Evolutionary conservation across 2,113 vertebrate species (phyloP).

Genomic region (Vanacampus margaritifer): DNA sequence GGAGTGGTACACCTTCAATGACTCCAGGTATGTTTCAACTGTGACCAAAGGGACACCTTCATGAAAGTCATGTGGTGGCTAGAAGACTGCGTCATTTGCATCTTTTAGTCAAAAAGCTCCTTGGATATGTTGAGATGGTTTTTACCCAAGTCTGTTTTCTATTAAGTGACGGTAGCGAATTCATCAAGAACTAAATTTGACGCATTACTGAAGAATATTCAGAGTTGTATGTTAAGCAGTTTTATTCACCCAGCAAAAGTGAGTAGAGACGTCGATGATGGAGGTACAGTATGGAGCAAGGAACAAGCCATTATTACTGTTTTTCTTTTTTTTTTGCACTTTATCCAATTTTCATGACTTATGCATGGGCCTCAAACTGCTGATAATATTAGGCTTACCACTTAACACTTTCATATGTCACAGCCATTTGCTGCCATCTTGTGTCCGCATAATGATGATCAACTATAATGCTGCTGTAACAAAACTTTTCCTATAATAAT

Average conservation of each 20-base stretch:
- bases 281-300: background rate
- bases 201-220: too few relatives aligned
- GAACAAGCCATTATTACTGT: background rate
- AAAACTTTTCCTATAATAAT: too few relatives aligned
- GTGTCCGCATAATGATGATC: background rate
- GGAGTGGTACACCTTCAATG: slow-evolving; percentile 95
- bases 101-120: background rate
- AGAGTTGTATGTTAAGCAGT: too few relatives aligned
- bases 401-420: background rate
- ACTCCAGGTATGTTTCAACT: slow-evolving; percentile 82
- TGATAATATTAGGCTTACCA: background rate
- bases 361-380: background rate
- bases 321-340: background rate
- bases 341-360: background rate
- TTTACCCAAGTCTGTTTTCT: too few relatives aligned
- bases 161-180: too few relatives aligned
- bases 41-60: background rate
- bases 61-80: background rate
- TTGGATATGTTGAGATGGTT: background rate
- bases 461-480: too few relatives aligned
- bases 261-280: too few relatives aligned
- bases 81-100: background rate
- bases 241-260: too few relatives aligned
- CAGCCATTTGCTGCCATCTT: background rate
- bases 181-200: too few relatives aligned